A percentile compares a stretch with the other conserved stretches of the same genome.
Conservation (phyloP, 2,113 vertebrate species). For the Orientallactaga bullata region DNA sequence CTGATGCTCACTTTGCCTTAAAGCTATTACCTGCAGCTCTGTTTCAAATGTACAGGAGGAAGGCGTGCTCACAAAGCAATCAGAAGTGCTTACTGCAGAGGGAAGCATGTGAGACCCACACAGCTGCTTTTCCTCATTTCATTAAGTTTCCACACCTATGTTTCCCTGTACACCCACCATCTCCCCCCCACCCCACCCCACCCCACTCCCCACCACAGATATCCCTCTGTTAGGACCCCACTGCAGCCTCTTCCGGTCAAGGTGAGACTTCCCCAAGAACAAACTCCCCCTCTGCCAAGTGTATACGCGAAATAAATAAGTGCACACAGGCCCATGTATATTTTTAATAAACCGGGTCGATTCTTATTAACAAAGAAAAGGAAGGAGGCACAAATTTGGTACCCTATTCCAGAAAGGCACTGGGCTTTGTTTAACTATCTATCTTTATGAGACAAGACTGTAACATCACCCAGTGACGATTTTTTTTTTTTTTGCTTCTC, state of each 20-base stretch:
- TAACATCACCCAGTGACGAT: neutral
- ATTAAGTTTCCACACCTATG: conserved; percentile 74
- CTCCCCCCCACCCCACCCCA: neutral
- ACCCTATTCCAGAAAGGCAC: conserved; percentile 21
- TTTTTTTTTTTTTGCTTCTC: conserved; percentile 43
- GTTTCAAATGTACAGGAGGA: conserved; percentile 67
- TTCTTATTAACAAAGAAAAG: conserved; percentile 33
- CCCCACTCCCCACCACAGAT: conserved; percentile 40
- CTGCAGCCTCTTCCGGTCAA: conserved; percentile 75
- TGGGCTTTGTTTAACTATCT: conserved; percentile 59
- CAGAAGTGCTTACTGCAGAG: conserved; percentile 53
- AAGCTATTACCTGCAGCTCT: conserved; percentile 67
- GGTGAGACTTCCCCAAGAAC: conserved; percentile 57
- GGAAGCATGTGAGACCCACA: conserved; percentile 50
- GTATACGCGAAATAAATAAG: conserved; percentile 37
- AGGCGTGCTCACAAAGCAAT: conserved; percentile 78
- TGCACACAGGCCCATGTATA: conserved; percentile 50
- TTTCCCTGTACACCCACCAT: conserved; percentile 43
- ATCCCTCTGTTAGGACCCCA: conserved; percentile 65
- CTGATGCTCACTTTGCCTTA: conserved; percentile 34
- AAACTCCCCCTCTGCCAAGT: conserved; percentile 55
- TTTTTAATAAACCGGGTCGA: conserved; percentile 69
- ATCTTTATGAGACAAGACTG: neutral
- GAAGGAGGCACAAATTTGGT: fast-evolving
- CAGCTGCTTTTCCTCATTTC: conserved; percentile 81